phyloP scores from a whole-genome alignment of 2,797 vertebrate species.

The Typhlichthys eigenmanni region DNA sequence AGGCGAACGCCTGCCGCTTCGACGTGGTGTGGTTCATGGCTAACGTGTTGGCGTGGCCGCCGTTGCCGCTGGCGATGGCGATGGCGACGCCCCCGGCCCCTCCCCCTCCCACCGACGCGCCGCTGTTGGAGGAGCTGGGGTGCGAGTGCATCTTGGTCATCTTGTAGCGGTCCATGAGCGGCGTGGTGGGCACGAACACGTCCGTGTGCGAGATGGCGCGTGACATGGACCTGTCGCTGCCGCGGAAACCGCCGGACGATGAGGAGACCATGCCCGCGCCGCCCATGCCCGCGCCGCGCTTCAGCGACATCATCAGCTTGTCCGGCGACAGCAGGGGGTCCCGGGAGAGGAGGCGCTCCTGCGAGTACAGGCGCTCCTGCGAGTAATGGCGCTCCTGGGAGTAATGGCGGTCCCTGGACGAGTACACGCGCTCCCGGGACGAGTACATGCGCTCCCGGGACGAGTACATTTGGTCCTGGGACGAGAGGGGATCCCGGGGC shows the following conservation, averaged over 20 bases:
- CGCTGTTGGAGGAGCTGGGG: constrained; percentile 96
- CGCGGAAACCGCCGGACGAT: constrained; percentile 60
- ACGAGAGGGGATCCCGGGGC: constrained; percentile 90
- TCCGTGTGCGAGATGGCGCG: constrained; percentile 96
- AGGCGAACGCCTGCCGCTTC: constrained; percentile 97
- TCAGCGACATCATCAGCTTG: constrained; percentile 88
- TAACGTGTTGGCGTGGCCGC: constrained; percentile 85
- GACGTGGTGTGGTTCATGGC: constrained; percentile 89
- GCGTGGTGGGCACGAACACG: constrained; percentile 94
- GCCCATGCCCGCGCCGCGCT: constrained; percentile 75
- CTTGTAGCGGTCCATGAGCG: constrained; percentile 95
- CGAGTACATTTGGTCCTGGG: constrained; percentile 83
- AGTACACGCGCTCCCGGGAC: constrained; percentile 30
- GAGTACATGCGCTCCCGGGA: constrained; percentile 61
- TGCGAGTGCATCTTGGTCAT: constrained; percentile 99
- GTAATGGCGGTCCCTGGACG: constrained; percentile 67
- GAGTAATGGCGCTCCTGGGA: constrained; percentile 80
- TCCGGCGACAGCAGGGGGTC: constrained; percentile 96
- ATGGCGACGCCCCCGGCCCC: background rate
- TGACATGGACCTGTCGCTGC: constrained; percentile 84
- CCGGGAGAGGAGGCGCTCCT: constrained; percentile 84
- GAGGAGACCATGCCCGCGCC: background rate
- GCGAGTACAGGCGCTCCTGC: constrained; percentile 93
- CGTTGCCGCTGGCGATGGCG: constrained; percentile 13
- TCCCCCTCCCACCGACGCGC: constrained; percentile 22